Evolutionary conservation across 2,797 vertebrate genomes (phyloP), one percentile per base, ranked within the genome.

Genomic region (Pristis pectinata): DNA sequence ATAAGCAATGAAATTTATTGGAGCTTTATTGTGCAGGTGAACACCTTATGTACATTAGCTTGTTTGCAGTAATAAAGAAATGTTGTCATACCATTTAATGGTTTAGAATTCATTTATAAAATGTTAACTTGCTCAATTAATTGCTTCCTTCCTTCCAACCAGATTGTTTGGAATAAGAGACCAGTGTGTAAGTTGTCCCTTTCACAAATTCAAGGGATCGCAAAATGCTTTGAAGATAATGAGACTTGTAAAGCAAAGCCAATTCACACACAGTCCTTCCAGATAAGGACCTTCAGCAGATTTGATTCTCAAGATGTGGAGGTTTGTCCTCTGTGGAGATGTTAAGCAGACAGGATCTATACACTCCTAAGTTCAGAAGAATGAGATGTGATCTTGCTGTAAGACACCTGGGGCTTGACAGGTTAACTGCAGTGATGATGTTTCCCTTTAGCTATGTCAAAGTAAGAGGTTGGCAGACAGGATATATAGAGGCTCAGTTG

Each of bases 1-100:
- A 67, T 67, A 22, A 87, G 37, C 1, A 0, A 91, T 91, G n/a
- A 19, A 64, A 91, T 67, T 49, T 91, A 67, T 67, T 67, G n/a
- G 61, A 67, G n/a, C 83, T 87, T 85, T 87, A 11, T 91, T 67
- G 59, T n/a, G 19, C 87, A 91, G 59, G n/a, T 87, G 30, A 61
- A 61, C 27, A 87, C 59, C n/a, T 64, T 64, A 22, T 91, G n/a
- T 91, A 91, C 61, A 91, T 64, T 37, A 91, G 5, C 17, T 11
- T 91, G 91, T 91, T 41, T 67, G 59, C 70, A 41, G 15, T 67
- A 91, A 91, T 91, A 91, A 91, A 91, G 85, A 91, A 64, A 41
- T 91, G 37, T 17, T 85, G 61, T 41, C n/a, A 67, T n/a, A 5
- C 15, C 19, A 10, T 64, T 64, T 64, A 37, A 89, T 0, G 8